Evolutionary conservation across 2,888 invertebrate species (phyloP).

Genomic region (Ormyrus rosae): DNA sequence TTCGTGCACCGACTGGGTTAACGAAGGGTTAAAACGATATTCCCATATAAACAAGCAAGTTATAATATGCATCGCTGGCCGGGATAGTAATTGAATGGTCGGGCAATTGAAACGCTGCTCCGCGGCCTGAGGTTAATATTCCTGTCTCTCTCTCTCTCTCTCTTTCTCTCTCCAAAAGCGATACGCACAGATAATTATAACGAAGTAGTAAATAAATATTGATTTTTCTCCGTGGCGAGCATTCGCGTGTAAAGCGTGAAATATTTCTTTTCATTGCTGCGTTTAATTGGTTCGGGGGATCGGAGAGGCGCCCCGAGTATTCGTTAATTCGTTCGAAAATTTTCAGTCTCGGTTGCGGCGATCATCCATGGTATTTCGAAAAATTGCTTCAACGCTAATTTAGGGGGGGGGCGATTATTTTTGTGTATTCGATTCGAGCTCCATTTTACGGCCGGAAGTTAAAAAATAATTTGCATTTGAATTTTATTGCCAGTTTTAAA

Average conservation of each 20-base stretch:
- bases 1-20: conserved; percentile 4
- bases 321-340: background rate
- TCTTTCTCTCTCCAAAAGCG: conserved; percentile 3
- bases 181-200: conserved; percentile 35
- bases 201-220: conserved; percentile 23
- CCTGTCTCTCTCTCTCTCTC: background rate
- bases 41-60: conserved; percentile 10
- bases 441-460: background rate
- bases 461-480: background rate
- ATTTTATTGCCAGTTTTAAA: background rate
- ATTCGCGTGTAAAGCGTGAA: background rate
- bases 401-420: background rate
- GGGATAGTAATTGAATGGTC: conserved; percentile 19
- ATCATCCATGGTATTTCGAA: background rate
- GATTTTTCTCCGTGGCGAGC: background rate
- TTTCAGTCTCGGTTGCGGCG: background rate
- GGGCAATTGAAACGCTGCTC: conserved; percentile 30
- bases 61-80: conserved; percentile 35
- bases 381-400: background rate
- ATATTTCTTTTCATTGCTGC: background rate
- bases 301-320: background rate
- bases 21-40: conserved; percentile 33
- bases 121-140: conserved; percentile 13
- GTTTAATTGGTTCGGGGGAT: conserved; percentile 5
- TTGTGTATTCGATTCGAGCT: background rate